Evolutionary conservation across 1,140 invertebrate species (phyloP).

Genomic region (Leptestheria dahalacensis): DNA sequence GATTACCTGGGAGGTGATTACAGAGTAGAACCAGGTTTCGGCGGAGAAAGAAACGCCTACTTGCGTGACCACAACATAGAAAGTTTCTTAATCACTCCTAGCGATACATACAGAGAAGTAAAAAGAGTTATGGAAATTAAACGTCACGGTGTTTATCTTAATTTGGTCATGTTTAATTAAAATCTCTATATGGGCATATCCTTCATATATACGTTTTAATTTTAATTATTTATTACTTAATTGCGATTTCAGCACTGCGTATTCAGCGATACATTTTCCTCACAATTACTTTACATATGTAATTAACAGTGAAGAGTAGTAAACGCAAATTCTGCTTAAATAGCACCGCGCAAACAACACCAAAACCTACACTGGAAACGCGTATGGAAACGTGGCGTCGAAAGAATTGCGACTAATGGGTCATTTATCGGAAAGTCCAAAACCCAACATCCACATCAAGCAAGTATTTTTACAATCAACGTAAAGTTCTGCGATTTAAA

Average conservation of each 20-base stretch:
- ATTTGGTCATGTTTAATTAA: too few species aligned
- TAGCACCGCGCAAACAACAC: slow-evolving; percentile 20
- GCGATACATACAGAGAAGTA: slow-evolving; percentile 23
- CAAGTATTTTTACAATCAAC: slow-evolving; percentile 17
- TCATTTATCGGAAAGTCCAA: slow-evolving; percentile 49
- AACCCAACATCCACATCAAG: slow-evolving; percentile 26
- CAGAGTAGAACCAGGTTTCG: slow-evolving; percentile 72
- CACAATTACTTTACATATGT: too few species aligned
- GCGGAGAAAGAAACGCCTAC: slow-evolving; percentile 67
- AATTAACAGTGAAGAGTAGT: too few species aligned
- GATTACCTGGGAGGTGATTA: slow-evolving; percentile 69
- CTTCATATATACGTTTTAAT: too few species aligned
- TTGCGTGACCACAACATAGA: slow-evolving; percentile 82
- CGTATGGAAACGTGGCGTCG: slow-evolving; percentile 58
- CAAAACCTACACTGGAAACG: slow-evolving; percentile 25
- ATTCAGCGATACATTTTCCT: too few species aligned
- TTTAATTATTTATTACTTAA: too few species aligned
- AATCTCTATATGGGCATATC: too few species aligned
- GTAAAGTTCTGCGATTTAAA: not conserved
- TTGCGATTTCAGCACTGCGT: too few species aligned
- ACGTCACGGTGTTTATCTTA: too few species aligned
- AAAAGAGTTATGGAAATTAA: slow-evolving; percentile 28
- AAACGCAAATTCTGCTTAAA: too few species aligned
- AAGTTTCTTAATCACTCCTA: slow-evolving; percentile 67
- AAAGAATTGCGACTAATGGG: slow-evolving; percentile 80